A percentile compares a stretch with the other conserved stretches of the same genome.
Evolutionary conservation across 2,113 vertebrate genomes (phyloP).

Genomic region (Thryonomys swinderianus): DNA sequence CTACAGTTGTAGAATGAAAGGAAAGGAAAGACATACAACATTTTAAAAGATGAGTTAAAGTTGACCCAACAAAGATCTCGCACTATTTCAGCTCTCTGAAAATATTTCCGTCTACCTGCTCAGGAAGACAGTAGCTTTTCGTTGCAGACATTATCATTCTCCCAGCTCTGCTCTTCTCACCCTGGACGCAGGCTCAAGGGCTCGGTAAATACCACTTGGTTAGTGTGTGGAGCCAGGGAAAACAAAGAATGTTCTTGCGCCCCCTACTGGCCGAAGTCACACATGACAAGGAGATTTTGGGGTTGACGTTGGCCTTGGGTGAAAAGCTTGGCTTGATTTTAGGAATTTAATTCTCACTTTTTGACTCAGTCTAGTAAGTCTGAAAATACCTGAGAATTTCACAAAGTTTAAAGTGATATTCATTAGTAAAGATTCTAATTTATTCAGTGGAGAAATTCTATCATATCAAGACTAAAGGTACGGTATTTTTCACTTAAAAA

Average conservation of each 20-base stretch:
- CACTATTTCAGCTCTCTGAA: neutral
- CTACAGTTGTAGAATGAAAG: neutral
- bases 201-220: neutral
- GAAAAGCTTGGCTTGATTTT: neutral
- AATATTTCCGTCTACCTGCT: neutral
- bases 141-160: rapidly evolving
- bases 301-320: rapidly evolving
- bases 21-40: neutral
- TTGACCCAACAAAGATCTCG: neutral
- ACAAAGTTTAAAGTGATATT: neutral
- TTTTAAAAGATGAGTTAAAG: neutral
- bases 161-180: too few species aligned
- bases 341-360: neutral
- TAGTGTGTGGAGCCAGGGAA: rapidly evolving
- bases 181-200: too few species aligned
- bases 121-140: neutral
- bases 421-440: neutral
- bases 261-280: neutral
- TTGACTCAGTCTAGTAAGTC: neutral
- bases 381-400: neutral
- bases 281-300: neutral
- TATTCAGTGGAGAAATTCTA: neutral
- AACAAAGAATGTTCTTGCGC: neutral
- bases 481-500: neutral
- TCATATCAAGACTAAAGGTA: neutral